Evolutionary conservation across 2,888 invertebrate genomes (phyloP).

Genomic region (Philereme transversata): DNA sequence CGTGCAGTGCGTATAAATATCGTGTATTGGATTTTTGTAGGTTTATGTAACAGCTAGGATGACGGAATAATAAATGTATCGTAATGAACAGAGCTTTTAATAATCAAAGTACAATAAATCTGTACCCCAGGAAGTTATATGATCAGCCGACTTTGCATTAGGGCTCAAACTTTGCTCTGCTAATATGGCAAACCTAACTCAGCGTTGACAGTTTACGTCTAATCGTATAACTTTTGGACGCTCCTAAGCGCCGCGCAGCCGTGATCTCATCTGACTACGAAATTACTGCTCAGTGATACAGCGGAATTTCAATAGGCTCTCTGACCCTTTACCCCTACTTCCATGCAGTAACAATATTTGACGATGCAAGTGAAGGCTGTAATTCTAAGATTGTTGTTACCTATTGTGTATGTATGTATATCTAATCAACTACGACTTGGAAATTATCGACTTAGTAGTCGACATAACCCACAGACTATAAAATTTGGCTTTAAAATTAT

Average conservation of each 20-base stretch:
- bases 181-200: constrained; percentile 20
- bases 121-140: constrained; percentile 9
- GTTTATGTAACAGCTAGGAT: constrained; percentile 29
- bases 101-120: constrained; percentile 3
- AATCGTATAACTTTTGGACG: constrained; percentile 19
- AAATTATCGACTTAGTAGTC: constrained; percentile 74
- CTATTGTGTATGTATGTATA: constrained; percentile 76
- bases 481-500: constrained; percentile 84
- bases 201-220: constrained; percentile 12
- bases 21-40: constrained; percentile 58
- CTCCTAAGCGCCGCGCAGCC: constrained; percentile 3
- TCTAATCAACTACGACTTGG: constrained; percentile 75
- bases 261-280: constrained; percentile 16
- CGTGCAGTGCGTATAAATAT: constrained; percentile 56
- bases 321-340: constrained; percentile 12
- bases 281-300: constrained; percentile 31
- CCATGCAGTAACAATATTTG: constrained; percentile 35
- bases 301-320: constrained; percentile 22
- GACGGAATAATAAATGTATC: constrained; percentile 8
- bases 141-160: constrained; percentile 14
- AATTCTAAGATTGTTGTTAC: constrained; percentile 77
- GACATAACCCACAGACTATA: constrained; percentile 83
- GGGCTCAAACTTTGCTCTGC: constrained; percentile 7
- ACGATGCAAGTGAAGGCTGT: constrained; percentile 65
- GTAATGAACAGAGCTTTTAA: constrained; percentile 12